phyloP scores from a whole-genome alignment of 2,888 invertebrate species.

The Leucozona laternaria region DNA sequence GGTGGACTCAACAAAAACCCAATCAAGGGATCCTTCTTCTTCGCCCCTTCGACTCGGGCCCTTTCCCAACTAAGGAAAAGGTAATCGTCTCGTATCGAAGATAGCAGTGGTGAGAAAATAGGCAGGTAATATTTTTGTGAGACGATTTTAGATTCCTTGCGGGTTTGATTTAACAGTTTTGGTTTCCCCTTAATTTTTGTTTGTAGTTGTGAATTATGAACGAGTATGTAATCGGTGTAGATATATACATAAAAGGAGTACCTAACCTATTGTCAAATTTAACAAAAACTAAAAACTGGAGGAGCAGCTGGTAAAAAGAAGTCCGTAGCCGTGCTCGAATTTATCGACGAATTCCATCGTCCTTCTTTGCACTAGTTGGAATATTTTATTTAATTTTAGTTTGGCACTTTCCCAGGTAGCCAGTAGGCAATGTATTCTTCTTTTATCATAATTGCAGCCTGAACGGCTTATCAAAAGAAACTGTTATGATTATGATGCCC shows the following conservation, averaged over 20 bases:
- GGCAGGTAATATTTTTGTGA: slow-evolving; percentile 50
- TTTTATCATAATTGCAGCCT: not conserved
- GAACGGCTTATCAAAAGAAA: slow-evolving; percentile 9
- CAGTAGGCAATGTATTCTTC: not conserved
- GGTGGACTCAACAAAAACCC: slow-evolving; percentile 26
- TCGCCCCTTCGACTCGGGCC: slow-evolving; percentile 11
- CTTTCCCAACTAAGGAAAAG: slow-evolving; percentile 8
- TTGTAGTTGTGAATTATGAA: slow-evolving; percentile 17
- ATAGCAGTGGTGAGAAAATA: slow-evolving; percentile 6
- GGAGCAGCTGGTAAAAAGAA: slow-evolving; percentile 50
- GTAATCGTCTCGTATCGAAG: not conserved
- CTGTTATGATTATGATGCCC: slow-evolving; percentile 26
- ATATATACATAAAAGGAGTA: slow-evolving; percentile 17
- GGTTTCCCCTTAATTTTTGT: slow-evolving; percentile 35
- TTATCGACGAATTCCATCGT: not conserved
- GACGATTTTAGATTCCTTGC: slow-evolving; percentile 35
- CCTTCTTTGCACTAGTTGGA: not conserved
- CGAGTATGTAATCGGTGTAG: not conserved
- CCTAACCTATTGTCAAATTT: slow-evolving; percentile 54
- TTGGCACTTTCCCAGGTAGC: not conserved
- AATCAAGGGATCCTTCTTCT: slow-evolving; percentile 43
- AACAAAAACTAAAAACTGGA: slow-evolving; percentile 52
- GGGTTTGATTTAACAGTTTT: slow-evolving; percentile 65
- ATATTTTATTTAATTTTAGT: not conserved
- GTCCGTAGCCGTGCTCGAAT: not conserved